Evolutionary conservation across 2,888 invertebrate species (phyloP), one percentile per base, ranked within the genome.

Genomic region (Megamerina dolium): DNA sequence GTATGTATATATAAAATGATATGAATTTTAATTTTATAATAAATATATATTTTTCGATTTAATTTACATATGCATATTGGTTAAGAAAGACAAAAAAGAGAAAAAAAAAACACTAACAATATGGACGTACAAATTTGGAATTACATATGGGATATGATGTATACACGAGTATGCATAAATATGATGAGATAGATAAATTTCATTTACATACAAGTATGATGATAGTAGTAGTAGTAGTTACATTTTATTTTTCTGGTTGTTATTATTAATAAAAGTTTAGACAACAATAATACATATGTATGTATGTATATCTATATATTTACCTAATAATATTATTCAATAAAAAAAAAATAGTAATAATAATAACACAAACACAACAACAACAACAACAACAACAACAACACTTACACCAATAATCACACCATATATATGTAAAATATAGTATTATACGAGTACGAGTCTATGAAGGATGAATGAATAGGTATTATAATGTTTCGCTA

Each of bases 261-360:
- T 27, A 27, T 27, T 27, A 27, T n/a, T n/a, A n/a, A 27, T 3
- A 41, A 45, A 45, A 26, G 12, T 43, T 43, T 41, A 41, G 41
- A 45, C 39, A 30, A 29, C 33, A 43, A 33, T 13, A 38, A 39
- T 17, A 39, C n/a, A n/a, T n/a, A n/a, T n/a, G n/a, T n/a, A n/a
- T n/a, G n/a, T n/a, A n/a, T n/a, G n/a, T n/a, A n/a, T n/a, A n/a
- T n/a, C n/a, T n/a, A n/a, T n/a, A n/a, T n/a, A n/a, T n/a, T n/a
- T n/a, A n/a, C n/a, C n/a, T n/a, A n/a, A n/a, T n/a, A n/a, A n/a
- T n/a, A n/a, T n/a, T n/a, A n/a, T n/a, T n/a, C n/a, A n/a, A n/a
- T n/a, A n/a, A n/a, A n/a, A 32, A 16, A 3, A 41, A n/a, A 9
- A 12, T 8, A 18, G 16, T 9, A 20, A 37, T 27, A 37, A 16